Evolutionary conservation across 2,888 invertebrate genomes (phyloP).

Genomic region (Pristionchus mayeri): DNA sequence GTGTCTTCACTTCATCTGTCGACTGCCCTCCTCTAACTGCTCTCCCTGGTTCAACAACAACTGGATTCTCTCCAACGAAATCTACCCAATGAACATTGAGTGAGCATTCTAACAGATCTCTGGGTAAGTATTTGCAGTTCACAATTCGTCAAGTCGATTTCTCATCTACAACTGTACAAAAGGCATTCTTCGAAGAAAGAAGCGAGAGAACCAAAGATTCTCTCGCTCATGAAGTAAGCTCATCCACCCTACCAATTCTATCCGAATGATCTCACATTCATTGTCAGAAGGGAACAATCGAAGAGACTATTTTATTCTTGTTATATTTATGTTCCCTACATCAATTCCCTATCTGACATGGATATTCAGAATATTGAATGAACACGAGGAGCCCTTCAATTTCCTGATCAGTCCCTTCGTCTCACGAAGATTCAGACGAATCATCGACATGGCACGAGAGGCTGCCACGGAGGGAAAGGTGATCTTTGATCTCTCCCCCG

Average conservation of each 20-base stretch:
- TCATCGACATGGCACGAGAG: constrained; percentile 32
- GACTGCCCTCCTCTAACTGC: constrained; percentile 34
- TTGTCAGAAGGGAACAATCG: too few relatives aligned
- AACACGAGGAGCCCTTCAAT: background rate
- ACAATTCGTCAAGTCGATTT: constrained; percentile 17
- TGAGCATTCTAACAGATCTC: background rate
- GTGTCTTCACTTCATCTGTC: constrained; percentile 40
- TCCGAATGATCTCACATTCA: background rate
- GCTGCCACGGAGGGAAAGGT: background rate
- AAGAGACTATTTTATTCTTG: too few relatives aligned
- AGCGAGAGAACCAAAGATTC: background rate
- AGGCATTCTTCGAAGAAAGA: constrained; percentile 2
- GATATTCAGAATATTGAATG: constrained; percentile 18
- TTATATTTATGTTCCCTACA: too few relatives aligned
- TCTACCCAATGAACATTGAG: constrained; percentile 15
- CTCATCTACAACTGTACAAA: constrained; percentile 24
- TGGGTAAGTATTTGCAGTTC: constrained; percentile 3
- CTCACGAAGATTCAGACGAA: constrained; percentile 19
- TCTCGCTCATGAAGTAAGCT: background rate
- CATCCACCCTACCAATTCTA: too few relatives aligned
- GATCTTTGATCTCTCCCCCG: background rate
- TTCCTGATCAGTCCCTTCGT: background rate
- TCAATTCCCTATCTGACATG: too few relatives aligned
- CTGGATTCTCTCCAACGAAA: constrained; percentile 22
- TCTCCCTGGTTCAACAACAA: constrained; percentile 37